These are phyloP conservation scores for Sapajus apella DNA, from an alignment of 2,113 vertebrate genomes.

Conservation along the genomic window DNA sequence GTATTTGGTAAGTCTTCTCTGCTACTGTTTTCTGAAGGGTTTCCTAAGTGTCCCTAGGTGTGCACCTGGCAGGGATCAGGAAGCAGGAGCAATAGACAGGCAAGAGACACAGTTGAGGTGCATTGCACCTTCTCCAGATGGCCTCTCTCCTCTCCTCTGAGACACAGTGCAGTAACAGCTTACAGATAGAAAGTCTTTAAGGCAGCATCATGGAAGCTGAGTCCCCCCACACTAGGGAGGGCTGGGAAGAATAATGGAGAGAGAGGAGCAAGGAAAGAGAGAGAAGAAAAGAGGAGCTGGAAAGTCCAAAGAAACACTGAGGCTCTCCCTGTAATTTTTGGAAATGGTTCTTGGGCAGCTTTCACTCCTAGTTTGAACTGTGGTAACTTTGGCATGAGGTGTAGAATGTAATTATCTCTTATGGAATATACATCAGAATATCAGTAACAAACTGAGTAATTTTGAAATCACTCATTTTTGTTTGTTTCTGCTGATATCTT, in stretches of 20 bases:
- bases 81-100: not conserved
- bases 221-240: no score
- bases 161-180: fast-evolving
- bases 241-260: not conserved
- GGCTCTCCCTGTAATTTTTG: fast-evolving
- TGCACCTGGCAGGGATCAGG: no score
- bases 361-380: not conserved
- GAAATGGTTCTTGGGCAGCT: no score
- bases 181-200: not conserved
- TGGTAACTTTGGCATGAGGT: no score
- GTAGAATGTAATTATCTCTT: not conserved
- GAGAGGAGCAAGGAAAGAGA: not conserved
- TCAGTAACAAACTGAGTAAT: not conserved
- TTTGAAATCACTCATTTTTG: not conserved
- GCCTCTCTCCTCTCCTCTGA: not conserved
- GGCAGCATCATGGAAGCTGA: no score
- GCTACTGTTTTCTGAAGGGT: not conserved
- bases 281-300: not conserved
- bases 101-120: not conserved
- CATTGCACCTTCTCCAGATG: not conserved
- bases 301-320: no score
- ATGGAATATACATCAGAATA: not conserved
- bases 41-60: not conserved
- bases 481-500: not conserved
- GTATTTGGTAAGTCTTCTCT: not conserved